phyloP scores from a whole-genome alignment of 2,113 vertebrate genomes.

The Plotosus lineatus region DNA sequence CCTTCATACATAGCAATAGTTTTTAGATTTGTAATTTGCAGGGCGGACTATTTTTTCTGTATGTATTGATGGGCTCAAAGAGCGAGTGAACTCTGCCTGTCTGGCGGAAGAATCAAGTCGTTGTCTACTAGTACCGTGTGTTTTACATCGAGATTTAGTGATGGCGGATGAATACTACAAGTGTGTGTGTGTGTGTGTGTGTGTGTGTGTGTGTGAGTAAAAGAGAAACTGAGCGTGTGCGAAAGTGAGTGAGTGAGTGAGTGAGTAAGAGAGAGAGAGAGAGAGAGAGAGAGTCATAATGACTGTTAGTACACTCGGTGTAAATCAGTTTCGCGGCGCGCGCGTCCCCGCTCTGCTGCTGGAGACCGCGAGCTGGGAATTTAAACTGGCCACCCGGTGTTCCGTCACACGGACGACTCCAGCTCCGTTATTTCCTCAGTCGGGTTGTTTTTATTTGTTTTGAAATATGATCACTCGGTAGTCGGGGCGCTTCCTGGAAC shows the following conservation, averaged over 20 bases:
- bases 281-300: constrained; percentile 46
- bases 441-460: neutral
- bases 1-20: neutral
- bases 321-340: constrained; percentile 64
- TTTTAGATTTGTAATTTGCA: neutral
- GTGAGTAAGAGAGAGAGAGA: constrained; percentile 19
- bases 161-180: constrained; percentile 72
- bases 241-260: constrained; percentile 22
- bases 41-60: constrained; percentile 41
- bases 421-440: constrained; percentile 43
- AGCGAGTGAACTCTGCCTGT: constrained; percentile 54
- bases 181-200: constrained; percentile 12
- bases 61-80: constrained; percentile 21
- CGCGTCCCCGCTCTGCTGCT: constrained; percentile 56
- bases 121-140: constrained; percentile 58
- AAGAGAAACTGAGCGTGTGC: neutral
- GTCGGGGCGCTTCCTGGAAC: constrained; percentile 62
- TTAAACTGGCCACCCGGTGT: constrained; percentile 69
- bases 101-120: constrained; percentile 62
- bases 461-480: constrained; percentile 65
- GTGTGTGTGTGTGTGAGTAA: constrained; percentile 24
- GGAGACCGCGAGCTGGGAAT: constrained; percentile 69
- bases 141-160: constrained; percentile 35
- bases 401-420: constrained; percentile 56
- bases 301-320: constrained; percentile 54